Evolutionary conservation across 2,888 invertebrate genomes (phyloP).

Genomic region (Pollenia labialis): DNA sequence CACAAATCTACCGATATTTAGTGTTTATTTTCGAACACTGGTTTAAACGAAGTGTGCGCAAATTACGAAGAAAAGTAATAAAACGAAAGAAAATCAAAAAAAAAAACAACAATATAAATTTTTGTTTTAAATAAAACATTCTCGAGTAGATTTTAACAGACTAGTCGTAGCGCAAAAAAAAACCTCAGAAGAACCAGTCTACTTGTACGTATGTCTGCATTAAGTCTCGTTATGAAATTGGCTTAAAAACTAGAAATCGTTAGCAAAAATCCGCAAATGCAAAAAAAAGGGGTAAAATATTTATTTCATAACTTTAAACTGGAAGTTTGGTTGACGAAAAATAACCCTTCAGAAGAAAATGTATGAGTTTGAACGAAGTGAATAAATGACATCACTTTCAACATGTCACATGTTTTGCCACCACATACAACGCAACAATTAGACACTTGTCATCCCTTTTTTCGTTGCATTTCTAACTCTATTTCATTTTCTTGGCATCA

Average conservation of each 20-base stretch:
- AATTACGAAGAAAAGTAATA: conserved; percentile 20
- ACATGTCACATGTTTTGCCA: conserved; percentile 57
- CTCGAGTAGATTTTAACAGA: conserved; percentile 44
- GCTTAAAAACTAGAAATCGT: conserved; percentile 57
- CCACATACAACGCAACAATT: conserved; percentile 7
- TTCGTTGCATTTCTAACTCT: neutral
- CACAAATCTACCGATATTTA: too few relatives aligned
- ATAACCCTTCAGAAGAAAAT: neutral
- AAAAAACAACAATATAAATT: conserved; percentile 26
- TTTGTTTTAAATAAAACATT: conserved; percentile 23
- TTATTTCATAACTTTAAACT: conserved; percentile 49
- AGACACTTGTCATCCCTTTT: conserved; percentile 17
- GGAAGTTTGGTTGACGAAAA: conserved; percentile 2
- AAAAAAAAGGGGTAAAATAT: conserved; percentile 23
- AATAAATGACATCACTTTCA: conserved; percentile 52
- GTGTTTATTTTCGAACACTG: too few relatives aligned
- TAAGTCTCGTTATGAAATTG: conserved; percentile 55
- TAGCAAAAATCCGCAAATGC: conserved; percentile 44
- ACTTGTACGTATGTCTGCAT: conserved; percentile 38
- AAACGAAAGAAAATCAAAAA: neutral
- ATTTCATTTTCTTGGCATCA: conserved; percentile 3
- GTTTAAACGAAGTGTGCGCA: conserved; percentile 1
- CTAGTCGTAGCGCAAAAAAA: neutral
- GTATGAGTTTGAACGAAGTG: neutral
- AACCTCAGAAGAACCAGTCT: neutral